Base-by-base conservation (phyloP, 2,888 invertebrate genomes). In the Chouioia cunea region DNA sequence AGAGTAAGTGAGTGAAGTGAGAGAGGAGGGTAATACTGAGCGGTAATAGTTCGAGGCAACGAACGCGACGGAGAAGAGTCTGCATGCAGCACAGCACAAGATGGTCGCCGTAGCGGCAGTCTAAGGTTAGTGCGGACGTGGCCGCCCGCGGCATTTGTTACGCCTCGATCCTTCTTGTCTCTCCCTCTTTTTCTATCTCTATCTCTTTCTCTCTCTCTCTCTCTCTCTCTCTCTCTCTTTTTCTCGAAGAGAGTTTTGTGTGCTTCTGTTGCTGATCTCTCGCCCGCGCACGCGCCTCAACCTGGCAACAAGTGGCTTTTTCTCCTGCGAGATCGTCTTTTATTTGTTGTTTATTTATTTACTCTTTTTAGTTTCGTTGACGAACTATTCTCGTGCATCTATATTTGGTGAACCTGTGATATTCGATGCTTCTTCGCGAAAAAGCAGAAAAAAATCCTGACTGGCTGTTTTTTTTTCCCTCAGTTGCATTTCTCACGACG, bases 241-340 rank as follows among this genome's bases (percentile, higher is more conserved):
- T 50, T 53, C 14, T 22, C 23, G n/a, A 47, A 8, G 18, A 18
- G 20, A 15, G 12, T 47, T 18, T 8, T 53, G 15, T 20, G 18
- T 18, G 53, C 18, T 4, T 22, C 56, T 56, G 53, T 18, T 58
- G 4, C 54, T 43, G 46, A 20, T 20, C 52, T 20, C 18, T 52
- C 59, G 50, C 59, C 16, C 47, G 16, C 57, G 47, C 69, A 57
- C 47, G 56, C 60, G 56, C 27, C 44, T 57, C 20, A 44, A 62
- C 67, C 65, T 72, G 72, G 72, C 72, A 72, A 72, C 72, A 72
- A 72, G 72, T 72, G 72, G 67, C 64, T 8, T 22, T 15, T 58
- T 23, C 44, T 27, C 58, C 22, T 22, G 6, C 44, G 2, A 15
- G 57, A 56, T 44, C 18, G 15, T 12, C 18, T 48, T 65, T 22